Percentiles rank a stretch among this genome's conserved stretches.
These are phyloP conservation scores for Acanthurus tractus DNA, from an alignment of 2,797 vertebrate species.

Conservation along the genomic window DNA sequence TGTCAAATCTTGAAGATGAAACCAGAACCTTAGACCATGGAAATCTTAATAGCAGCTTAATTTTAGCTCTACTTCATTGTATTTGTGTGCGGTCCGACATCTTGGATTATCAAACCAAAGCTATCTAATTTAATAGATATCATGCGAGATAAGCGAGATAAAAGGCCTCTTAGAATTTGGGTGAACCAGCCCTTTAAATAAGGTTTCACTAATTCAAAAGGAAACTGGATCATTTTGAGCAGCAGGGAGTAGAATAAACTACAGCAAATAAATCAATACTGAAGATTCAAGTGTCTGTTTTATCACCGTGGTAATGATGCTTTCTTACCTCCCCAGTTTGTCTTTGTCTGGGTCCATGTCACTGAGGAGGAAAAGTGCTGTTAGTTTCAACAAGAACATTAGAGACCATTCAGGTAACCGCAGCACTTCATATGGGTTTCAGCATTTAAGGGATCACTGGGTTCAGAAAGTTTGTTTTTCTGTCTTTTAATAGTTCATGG, in stretches of 20 bases:
- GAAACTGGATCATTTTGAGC: neutral
- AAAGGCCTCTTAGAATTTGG: neutral
- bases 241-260: neutral
- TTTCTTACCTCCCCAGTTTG: conserved; percentile 93
- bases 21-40: no score
- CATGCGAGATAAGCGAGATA: neutral
- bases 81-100: neutral
- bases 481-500: conserved; percentile 22
- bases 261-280: neutral
- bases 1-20: no score
- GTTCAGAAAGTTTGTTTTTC: conserved; percentile 13
- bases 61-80: no score
- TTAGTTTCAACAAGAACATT: neutral
- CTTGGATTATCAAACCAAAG: neutral
- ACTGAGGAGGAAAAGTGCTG: conserved; percentile 76
- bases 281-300: neutral
- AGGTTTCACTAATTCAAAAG: neutral
- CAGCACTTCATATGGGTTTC: neutral
- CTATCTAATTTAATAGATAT: neutral
- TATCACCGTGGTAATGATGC: neutral
- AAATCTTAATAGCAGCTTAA: no score
- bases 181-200: neutral
- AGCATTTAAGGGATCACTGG: neutral
- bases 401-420: neutral
- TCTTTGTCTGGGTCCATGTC: conserved; percentile 99